phyloP scores from a whole-genome alignment of 1,140 invertebrate genomes.

The Drosophila murphyi region DNA sequence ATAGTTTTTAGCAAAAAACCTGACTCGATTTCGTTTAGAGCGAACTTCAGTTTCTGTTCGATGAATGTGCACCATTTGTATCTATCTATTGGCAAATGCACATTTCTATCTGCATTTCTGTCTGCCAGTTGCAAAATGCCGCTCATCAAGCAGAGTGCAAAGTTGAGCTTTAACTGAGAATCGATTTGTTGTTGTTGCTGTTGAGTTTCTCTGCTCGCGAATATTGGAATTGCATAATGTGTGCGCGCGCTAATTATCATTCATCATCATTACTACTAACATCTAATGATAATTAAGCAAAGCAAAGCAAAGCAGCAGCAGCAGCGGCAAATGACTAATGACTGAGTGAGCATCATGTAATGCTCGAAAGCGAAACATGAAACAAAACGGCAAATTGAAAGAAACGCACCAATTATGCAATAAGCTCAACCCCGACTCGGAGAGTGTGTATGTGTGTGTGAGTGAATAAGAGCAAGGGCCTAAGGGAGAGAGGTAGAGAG shows the following conservation, averaged over 20 bases:
- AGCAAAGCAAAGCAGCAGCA: conserved; percentile 7
- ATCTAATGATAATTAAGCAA: conserved; percentile 38
- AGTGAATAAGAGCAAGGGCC: not conserved
- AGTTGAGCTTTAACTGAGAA: conserved; percentile 2
- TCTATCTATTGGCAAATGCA: no score
- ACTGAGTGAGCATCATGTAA: conserved; percentile 73
- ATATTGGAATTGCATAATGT: conserved; percentile 68
- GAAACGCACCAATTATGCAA: conserved; percentile 62
- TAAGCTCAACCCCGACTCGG: conserved; percentile 29
- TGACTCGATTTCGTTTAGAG: not conserved
- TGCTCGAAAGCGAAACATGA: conserved; percentile 43
- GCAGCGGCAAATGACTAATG: conserved; percentile 34
- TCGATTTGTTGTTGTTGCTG: not conserved
- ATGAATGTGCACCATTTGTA: not conserved
- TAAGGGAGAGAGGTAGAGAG: not conserved
- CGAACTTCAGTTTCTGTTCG: not conserved
- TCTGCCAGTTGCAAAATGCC: not conserved
- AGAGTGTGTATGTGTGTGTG: conserved; percentile 11
- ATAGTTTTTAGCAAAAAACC: conserved; percentile 17
- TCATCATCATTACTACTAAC: conserved; percentile 42
- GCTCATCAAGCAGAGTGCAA: not conserved
- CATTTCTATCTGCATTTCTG: no score
- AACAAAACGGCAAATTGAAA: conserved; percentile 40
- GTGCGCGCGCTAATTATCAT: conserved; percentile 45
- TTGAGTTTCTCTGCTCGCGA: conserved; percentile 28